Base-by-base conservation (phyloP, 2,888 invertebrate species). In the Microctonus brassicae region DNA sequence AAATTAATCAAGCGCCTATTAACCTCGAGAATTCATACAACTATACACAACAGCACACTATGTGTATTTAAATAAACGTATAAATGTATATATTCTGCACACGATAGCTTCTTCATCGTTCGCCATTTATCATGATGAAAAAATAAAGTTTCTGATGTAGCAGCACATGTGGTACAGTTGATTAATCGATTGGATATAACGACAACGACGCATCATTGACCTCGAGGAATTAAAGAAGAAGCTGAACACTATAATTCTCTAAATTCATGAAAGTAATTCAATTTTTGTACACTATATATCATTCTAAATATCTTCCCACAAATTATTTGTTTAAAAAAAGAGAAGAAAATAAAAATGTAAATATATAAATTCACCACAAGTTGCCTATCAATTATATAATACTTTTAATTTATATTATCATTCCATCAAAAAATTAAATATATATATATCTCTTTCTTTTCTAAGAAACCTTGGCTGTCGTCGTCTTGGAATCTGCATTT, bases 181-280 rank as follows among this genome's bases (percentile, higher is more conserved):
- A 80, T 81, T 81, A 80, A 81, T 81, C 80, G 81, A 81, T 81
- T 80, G 75, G 76, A 81, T 81, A 61, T 39, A n/a, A 47, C 47
- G 47, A 47, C 47, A n/a, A 47, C 47, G 53, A 60, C 66, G 66
- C 71, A 71, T 70, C 70, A 77, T 76, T 77, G 81, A 81, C 78
- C 78, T 61, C 34, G 52, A 24, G 42, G 47, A 34, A 60, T 67
- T 52, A 53, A 39, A 22, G 52, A 52, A 66, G 39, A 55, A 55
- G 10, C 24, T 39, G 22, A 39, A 39, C 39, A 62, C 22, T 62
- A 26, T 55, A 55, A 24, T 55, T 26, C 24, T 24, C 26, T 26
- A 55, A 47, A 24, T 55, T 9, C 13, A 55, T 11, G 22, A 55
- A 55, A 55, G 26, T 55, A 55, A 55, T 24, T 55, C 24, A 55